Conservation (phyloP, 2,888 invertebrate genomes). For the Habroteleia sp. region DNA sequence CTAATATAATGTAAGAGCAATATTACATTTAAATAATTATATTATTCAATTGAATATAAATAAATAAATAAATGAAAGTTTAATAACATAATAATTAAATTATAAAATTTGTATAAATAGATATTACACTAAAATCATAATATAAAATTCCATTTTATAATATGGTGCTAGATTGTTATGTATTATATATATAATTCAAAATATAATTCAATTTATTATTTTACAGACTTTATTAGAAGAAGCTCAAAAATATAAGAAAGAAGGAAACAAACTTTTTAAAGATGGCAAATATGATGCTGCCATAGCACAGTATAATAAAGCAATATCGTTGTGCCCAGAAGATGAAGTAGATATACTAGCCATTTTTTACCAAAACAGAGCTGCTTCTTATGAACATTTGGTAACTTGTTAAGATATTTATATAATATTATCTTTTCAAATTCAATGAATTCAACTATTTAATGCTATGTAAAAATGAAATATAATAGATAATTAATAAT, state of each 20-base stretch:
- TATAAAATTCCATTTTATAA: too few relatives aligned
- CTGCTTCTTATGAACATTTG: constrained; percentile 96
- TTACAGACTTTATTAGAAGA: constrained; percentile 85
- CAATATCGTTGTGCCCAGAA: constrained; percentile 93
- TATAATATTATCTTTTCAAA: constrained; percentile 1
- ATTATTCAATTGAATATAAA: too few relatives aligned
- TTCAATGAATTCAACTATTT: neutral
- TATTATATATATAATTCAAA: too few relatives aligned
- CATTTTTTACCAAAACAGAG: constrained; percentile 97
- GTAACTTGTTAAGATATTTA: constrained; percentile 79
- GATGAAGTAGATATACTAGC: constrained; percentile 89
- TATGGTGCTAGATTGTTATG: too few relatives aligned
- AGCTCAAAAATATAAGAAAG: constrained; percentile 90
- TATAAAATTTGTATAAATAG: too few relatives aligned
- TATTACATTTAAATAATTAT: too few relatives aligned
- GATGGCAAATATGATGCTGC: constrained; percentile 95
- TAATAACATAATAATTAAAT: too few relatives aligned
- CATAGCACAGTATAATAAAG: constrained; percentile 93
- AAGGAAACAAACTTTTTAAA: constrained; percentile 94
- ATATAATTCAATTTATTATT: too few relatives aligned
- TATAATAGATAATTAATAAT: too few relatives aligned
- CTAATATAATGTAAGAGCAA: too few relatives aligned
- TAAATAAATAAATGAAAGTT: too few relatives aligned
- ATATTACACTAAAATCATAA: too few relatives aligned
- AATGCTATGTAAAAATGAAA: constrained; percentile 4